Evolutionary conservation across 2,797 vertebrate species (phyloP).

Genomic region (Oophaga sylvatica): DNA sequence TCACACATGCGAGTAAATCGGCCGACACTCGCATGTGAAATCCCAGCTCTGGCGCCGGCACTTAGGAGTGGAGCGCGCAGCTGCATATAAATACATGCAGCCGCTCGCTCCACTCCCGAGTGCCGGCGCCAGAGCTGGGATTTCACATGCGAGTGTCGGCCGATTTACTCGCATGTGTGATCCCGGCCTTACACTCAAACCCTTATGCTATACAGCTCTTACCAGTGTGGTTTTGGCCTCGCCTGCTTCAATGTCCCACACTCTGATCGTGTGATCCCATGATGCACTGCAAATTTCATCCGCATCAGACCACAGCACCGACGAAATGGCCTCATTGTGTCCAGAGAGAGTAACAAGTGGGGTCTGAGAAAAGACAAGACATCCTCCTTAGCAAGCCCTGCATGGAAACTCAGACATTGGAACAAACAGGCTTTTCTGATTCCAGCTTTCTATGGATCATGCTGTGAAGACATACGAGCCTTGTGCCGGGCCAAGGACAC

Average conservation of each 20-base stretch:
- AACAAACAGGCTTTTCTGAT: background rate
- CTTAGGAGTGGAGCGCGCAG: too few relatives aligned
- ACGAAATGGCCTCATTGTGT: conserved; percentile 91
- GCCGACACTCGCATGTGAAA: too few relatives aligned
- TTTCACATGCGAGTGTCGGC: too few relatives aligned
- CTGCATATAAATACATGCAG: too few relatives aligned
- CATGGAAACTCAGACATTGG: background rate
- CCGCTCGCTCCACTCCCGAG: too few relatives aligned
- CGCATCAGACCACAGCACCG: conserved; percentile 88
- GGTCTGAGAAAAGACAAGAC: conserved; percentile 74
- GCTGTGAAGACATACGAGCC: too few relatives aligned
- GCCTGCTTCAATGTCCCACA: conserved; percentile 92
- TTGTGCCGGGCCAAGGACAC: too few relatives aligned
- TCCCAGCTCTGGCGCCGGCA: too few relatives aligned
- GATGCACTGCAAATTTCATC: conserved; percentile 94
- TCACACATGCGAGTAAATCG: too few relatives aligned
- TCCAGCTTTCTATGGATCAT: background rate
- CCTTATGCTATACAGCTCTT: conserved; percentile 65
- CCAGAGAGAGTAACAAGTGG: conserved; percentile 93
- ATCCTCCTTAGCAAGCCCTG: background rate
- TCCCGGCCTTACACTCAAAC: too few relatives aligned
- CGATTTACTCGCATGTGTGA: too few relatives aligned
- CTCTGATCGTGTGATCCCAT: conserved; percentile 94
- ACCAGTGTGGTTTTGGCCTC: conserved; percentile 87
- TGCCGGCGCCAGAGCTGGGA: too few relatives aligned